Percentiles rank a stretch among this genome's conserved stretches.
Evolutionary conservation across 2,797 vertebrate genomes (phyloP).

Genomic region (Amblyraja radiata): DNA sequence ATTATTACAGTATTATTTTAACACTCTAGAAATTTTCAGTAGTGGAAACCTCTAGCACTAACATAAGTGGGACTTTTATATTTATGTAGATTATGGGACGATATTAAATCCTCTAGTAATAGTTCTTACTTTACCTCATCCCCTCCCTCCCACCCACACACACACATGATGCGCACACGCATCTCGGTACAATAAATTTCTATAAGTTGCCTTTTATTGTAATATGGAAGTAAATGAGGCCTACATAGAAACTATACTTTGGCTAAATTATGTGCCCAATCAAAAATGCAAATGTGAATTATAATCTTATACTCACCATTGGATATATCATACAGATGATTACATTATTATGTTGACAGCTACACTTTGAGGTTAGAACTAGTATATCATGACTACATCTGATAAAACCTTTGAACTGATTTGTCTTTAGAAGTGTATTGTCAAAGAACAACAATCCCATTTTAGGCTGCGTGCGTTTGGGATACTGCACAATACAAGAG

Average conservation of each 20-base stretch:
- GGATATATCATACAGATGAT: neutral
- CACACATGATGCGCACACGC: no score
- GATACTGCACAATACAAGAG: neutral
- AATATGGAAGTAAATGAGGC: neutral
- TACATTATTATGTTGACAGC: conserved; percentile 4
- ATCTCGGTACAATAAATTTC: neutral
- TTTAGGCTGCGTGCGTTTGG: neutral
- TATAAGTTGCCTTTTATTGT: neutral
- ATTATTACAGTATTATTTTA: no score
- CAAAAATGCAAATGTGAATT: conserved; percentile 22
- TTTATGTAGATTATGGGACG: no score
- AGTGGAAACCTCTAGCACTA: no score
- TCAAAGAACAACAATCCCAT: neutral
- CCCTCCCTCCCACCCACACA: neutral
- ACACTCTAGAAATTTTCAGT: no score
- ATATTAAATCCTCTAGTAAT: neutral
- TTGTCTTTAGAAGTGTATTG: conserved; percentile 1
- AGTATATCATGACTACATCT: neutral
- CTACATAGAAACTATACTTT: neutral
- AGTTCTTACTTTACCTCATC: neutral
- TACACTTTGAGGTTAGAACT: neutral
- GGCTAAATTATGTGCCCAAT: neutral
- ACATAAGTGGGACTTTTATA: no score
- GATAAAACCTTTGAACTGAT: neutral
- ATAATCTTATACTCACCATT: conserved; percentile 1